Evolutionary conservation across 2,888 invertebrate genomes (phyloP), one percentile per base, ranked within the genome.

Genomic region (Maniola hyperantus): DNA sequence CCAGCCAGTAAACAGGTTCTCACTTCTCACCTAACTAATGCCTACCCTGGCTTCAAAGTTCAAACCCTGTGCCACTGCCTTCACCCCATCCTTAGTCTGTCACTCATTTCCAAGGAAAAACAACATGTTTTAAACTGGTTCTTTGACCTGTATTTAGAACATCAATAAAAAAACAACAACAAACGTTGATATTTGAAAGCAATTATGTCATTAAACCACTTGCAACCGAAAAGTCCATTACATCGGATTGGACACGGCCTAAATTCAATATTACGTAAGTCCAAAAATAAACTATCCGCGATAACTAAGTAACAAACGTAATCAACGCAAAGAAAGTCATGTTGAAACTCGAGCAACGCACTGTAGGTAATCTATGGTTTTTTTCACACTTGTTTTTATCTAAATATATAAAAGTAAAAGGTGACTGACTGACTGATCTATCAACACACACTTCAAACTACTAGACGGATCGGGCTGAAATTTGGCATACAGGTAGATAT

Each of bases 191-290:
- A 46, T 63, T 42, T 42, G 44, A 65, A 65, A 59, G 46, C 65
- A 66, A 60, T 61, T 66, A 66, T 66, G 54, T 66, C 66, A 66
- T 55, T 53, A 46, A 39, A 11, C 51, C 36, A 51, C 60, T 61
- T 18, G 59, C 53, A 5, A 63, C 65, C 44, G 70, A 71, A 70
- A 73, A 69, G 66, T 53, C 34, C 36, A 70, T 63, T 63, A 63
- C 62, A 64, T 60, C 64, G 66, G 64, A 68, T 71, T 48, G 59
- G 66, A 65, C 66, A 69, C 68, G 73, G 67, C 59, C 72, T 66
- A 70, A 62, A 71, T 71, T 42, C 42, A 57, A 58, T 65, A 55
- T 72, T 71, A 70, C 68, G 69, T 64, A 73, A 73, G 65, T 36
- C 26, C 33, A 62, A 64, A 70, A 71, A 69, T 66, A 71, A 68